Percentiles rank a stretch among this genome's conserved stretches.
Conservation (phyloP, 2,888 invertebrate genomes). For the Corbicula japonica region DNA sequence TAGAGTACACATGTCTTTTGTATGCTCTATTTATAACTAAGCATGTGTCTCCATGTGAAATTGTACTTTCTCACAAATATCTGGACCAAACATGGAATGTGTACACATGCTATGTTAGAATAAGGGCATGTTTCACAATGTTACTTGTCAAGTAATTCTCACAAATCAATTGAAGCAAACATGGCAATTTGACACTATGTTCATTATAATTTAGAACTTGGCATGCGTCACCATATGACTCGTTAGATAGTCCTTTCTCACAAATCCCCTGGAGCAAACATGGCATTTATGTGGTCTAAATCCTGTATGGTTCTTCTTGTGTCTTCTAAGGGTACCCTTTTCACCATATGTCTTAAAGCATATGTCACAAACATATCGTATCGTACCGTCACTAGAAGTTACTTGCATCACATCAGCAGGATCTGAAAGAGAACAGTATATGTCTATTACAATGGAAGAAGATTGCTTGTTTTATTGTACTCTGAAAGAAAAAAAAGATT, state of each 20-base stretch:
- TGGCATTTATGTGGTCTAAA: conserved; percentile 31
- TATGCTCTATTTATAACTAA: too few species aligned
- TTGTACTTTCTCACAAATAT: too few species aligned
- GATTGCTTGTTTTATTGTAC: not conserved
- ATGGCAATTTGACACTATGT: not conserved
- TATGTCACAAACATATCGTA: conserved; percentile 16
- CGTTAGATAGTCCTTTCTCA: conserved; percentile 15
- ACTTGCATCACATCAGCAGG: not conserved
- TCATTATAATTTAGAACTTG: not conserved
- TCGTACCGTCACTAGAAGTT: not conserved
- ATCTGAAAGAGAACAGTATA: not conserved
- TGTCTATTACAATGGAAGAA: not conserved
- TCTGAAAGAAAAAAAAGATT: not conserved
- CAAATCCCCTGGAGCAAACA: conserved; percentile 23
- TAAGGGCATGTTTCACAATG: too few species aligned
- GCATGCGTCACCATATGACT: conserved; percentile 27
- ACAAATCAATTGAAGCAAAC: not conserved
- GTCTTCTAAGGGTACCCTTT: conserved; percentile 30
- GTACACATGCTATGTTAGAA: too few species aligned
- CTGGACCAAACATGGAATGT: too few species aligned
- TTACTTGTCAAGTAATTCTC: not conserved
- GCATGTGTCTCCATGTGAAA: too few species aligned
- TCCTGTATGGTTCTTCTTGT: conserved; percentile 39
- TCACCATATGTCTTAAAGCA: conserved; percentile 32
- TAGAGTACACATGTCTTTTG: too few species aligned